A percentile compares a stretch with the other conserved stretches of the same genome.
Evolutionary conservation across 1,140 invertebrate species (phyloP).

Genomic region (Neomicropteryx cornuta): DNA sequence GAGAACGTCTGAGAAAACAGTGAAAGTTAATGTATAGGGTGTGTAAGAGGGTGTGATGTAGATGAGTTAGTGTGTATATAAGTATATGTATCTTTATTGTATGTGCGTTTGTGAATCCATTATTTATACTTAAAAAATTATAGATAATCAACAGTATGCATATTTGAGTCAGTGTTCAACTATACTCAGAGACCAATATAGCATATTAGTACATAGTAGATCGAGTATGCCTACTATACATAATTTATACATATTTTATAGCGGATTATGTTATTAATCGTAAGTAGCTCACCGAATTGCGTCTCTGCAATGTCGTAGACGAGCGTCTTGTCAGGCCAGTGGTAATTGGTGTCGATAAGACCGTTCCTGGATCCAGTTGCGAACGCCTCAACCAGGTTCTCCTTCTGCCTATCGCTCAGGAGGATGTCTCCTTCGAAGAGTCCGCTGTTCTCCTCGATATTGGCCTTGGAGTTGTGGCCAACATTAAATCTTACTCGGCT

Average conservation of each 20-base stretch:
- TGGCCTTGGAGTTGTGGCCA: conserved; percentile 15
- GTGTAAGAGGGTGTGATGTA: too few relatives aligned
- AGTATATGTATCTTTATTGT: too few relatives aligned
- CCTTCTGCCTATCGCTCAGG: conserved; percentile 27
- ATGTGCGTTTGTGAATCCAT: too few relatives aligned
- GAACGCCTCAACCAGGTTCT: conserved; percentile 22
- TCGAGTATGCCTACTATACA: too few relatives aligned
- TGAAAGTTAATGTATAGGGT: too few relatives aligned
- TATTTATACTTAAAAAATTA: too few relatives aligned
- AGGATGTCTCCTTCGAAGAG: conserved; percentile 41
- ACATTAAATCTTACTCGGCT: too few relatives aligned
- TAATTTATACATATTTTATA: background rate
- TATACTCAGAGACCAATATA: too few relatives aligned
- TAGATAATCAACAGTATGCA: conserved; percentile 1
- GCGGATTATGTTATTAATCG: conserved; percentile 4
- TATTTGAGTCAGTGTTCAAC: background rate
- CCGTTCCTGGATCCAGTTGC: conserved; percentile 24
- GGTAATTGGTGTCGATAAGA: conserved; percentile 22
- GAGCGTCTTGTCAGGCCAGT: conserved; percentile 27
- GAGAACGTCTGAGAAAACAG: too few relatives aligned
- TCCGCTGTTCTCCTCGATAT: conserved; percentile 30
- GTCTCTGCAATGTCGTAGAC: conserved; percentile 25
- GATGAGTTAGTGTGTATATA: too few relatives aligned
- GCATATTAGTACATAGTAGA: too few relatives aligned
- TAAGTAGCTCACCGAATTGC: conserved; percentile 22